phyloP scores from a whole-genome alignment of 2,888 invertebrate genomes.

The Spicauda simplicius region DNA sequence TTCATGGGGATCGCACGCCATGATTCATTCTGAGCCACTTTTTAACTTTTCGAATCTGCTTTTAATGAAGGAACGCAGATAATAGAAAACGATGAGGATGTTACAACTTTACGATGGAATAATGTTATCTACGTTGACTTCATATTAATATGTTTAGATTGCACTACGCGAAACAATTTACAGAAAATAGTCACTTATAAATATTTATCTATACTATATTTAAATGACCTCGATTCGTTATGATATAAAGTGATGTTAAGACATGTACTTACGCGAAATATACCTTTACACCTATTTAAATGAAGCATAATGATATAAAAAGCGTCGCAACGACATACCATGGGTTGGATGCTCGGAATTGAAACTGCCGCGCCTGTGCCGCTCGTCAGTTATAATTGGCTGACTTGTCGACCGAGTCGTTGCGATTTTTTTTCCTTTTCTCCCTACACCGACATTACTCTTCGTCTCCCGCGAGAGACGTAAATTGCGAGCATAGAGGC shows the following conservation, averaged over 20 bases:
- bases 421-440: conserved; percentile 72
- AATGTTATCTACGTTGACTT: conserved; percentile 35
- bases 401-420: conserved; percentile 80
- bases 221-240: neutral
- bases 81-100: conserved; percentile 59
- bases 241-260: conserved; percentile 19
- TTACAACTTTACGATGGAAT: conserved; percentile 38
- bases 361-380: conserved; percentile 73
- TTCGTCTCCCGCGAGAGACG: conserved; percentile 82
- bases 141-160: neutral
- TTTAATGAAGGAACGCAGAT: conserved; percentile 76
- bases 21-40: conserved; percentile 81
- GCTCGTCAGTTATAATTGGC: conserved; percentile 85
- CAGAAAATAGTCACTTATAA: too few species aligned
- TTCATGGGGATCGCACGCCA: conserved; percentile 83
- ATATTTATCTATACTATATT: neutral
- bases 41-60: conserved; percentile 77
- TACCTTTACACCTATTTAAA: conserved; percentile 36
- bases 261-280: conserved; percentile 36
- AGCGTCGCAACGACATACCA: conserved; percentile 22
- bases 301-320: conserved; percentile 43
- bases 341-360: conserved; percentile 60
- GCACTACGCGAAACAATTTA: too few species aligned
- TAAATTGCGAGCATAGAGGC: conserved; percentile 77
- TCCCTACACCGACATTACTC: conserved; percentile 78